Base-by-base conservation (phyloP, 2,113 vertebrate species). In the Hiodon alosoides region DNA sequence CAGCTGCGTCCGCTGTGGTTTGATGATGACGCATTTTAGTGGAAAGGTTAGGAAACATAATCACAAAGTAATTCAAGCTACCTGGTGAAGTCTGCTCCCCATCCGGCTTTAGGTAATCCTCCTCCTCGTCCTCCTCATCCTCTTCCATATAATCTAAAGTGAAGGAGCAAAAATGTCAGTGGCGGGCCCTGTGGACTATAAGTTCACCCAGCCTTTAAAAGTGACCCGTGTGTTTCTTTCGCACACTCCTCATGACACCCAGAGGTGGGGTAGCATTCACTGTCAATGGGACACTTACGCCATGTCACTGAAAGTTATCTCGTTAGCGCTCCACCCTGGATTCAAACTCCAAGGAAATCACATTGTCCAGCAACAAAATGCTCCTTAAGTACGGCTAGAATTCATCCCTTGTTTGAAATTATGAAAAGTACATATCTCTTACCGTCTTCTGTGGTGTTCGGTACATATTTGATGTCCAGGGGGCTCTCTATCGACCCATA, bases 401-500 rank as follows among this genome's bases (percentile, higher is more conserved):
- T 31, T 31, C 31, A 31, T 31, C 31, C 31, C 31, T 31, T 2
- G 31, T 31, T 31, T 31, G 31, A 31, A 31, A 31, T 31, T 31
- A 31, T 31, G 31, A 1, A 31, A 31, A 31, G 31, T 31, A 31
- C 14, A 8, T 13, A 14, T 4, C 1, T 67, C 82, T 88, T 78
- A 97, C 96, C 94, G 79, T 85, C 90, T 3, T 96, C 94, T 1
- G 83, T 73, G 58, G 92, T 90, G 73, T 90, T 90, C 0, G 89
- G 78, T 4, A 83, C 80, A 16, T 94, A 91, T 76, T 84, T 95
- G 71, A 99, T 91, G 47, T 95, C 91, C 84, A 99, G 83, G 0
- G 93, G 93, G 72, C 88, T 90, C 83, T 99, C 97, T 0, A 99
- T 87, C 0, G 92, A 89, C 0, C 94, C 96, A 0, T 98, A 98